Evolutionary conservation across 1,140 invertebrate species (phyloP).

Genomic region (Charaxes varanes): DNA sequence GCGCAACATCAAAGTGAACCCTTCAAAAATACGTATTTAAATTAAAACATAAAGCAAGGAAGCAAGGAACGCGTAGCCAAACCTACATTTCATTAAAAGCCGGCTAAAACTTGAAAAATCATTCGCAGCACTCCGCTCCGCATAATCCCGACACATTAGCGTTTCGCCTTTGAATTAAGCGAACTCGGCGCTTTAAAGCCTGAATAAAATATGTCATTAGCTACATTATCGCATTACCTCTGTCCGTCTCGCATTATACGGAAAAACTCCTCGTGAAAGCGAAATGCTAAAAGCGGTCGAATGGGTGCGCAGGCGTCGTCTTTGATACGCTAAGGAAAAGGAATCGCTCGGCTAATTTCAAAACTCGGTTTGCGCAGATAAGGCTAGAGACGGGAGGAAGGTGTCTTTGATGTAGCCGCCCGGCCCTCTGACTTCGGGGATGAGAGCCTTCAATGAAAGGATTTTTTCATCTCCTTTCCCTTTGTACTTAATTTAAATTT

Average conservation of each 20-base stretch:
- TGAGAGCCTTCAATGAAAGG: conserved; percentile 73
- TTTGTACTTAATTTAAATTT: conserved; percentile 75
- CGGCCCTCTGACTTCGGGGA: conserved; percentile 64
- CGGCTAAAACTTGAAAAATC: conserved; percentile 33
- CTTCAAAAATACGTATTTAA: conserved; percentile 25
- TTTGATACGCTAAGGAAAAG: conserved; percentile 44
- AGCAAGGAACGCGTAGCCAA: conserved; percentile 17
- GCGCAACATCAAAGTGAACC: conserved; percentile 24
- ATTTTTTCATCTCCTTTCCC: conserved; percentile 71
- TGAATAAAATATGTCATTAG: conserved; percentile 61
- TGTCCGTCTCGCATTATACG: conserved; percentile 39
- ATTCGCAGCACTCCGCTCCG: conserved; percentile 30
- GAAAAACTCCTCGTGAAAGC: conserved; percentile 52
- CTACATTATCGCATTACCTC: conserved; percentile 47
- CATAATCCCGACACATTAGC: conserved; percentile 37
- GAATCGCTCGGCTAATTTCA: conserved; percentile 67
- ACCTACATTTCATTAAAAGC: conserved; percentile 28
- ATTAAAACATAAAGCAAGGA: conserved; percentile 24
- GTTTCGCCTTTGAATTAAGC: conserved; percentile 32
- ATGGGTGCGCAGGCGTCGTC: conserved; percentile 59
- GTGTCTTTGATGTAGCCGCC: conserved; percentile 68
- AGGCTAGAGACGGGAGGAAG: conserved; percentile 51
- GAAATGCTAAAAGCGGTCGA: conserved; percentile 54
- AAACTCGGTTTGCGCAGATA: conserved; percentile 67
- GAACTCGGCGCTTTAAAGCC: conserved; percentile 37